phyloP scores from a whole-genome alignment of 2,797 vertebrate genomes.

The Lateolabrax maculatus region DNA sequence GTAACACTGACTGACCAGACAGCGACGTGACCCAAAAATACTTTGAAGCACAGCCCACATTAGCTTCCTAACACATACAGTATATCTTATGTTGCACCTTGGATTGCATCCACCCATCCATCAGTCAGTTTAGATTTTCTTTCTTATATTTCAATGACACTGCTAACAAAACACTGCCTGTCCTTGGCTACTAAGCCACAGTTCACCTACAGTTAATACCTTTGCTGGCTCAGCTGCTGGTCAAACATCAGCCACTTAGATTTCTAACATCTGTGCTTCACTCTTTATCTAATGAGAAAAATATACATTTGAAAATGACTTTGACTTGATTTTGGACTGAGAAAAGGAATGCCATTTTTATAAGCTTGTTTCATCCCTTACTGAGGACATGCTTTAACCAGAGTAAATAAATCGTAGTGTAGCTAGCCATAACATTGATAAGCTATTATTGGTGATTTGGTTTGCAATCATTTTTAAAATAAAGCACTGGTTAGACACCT shows the following conservation, averaged over 20 bases:
- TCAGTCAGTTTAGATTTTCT: neutral
- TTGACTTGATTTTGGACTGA: neutral
- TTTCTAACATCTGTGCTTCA: neutral
- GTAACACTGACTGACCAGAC: neutral
- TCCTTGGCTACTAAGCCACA: neutral
- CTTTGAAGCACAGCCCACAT: conserved; percentile 10
- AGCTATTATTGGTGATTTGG: neutral
- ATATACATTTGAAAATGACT: neutral
- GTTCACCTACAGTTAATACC: too few species aligned
- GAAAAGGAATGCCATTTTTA: neutral
- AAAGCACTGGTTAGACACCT: neutral
- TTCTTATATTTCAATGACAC: neutral
- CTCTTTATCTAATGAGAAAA: neutral
- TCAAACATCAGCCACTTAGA: conserved; percentile 2
- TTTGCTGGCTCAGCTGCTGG: neutral
- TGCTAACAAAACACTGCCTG: neutral
- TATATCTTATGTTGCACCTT: neutral
- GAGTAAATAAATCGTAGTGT: neutral
- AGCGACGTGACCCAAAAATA: conserved; percentile 8
- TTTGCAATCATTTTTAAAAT: neutral
- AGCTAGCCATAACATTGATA: neutral
- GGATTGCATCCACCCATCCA: too few species aligned
- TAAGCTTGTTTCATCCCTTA: neutral
- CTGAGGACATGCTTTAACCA: neutral
- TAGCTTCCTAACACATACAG: neutral